Evolutionary conservation across 1,140 invertebrate species (phyloP), one percentile per base, ranked within the genome.

Genomic region (Achroia grisella): DNA sequence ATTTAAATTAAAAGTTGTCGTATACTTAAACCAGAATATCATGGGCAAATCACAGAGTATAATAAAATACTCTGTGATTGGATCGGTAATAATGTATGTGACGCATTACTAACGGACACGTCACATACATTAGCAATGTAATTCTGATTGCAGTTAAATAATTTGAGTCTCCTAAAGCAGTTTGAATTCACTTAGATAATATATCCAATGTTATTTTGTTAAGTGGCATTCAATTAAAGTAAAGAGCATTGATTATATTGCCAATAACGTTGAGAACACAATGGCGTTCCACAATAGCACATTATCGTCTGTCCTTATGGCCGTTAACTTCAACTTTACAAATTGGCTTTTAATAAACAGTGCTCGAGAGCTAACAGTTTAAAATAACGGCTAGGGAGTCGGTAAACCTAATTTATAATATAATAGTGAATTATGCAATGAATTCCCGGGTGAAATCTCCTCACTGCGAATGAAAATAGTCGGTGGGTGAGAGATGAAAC

Each of bases 361-460:
- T 37, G 33, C 23, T 54, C 12, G 39, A 30, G 36, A 15, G 39
- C 30, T 58, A 44, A 52, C 51, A 39, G 50, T 52, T 56, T 62
- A 58, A 59, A 59, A 54, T 59, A 47, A 61, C 47, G 49, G 17
- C 42, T 30, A 27, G 40, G 39, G 39, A 37, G 36, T 28, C 43
- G 48, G 47, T 57, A 50, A 52, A 55, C 15, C 46, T 57, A 52
- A 55, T 64, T 61, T 57, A 57, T 54, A 60, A 56, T 59, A 64
- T 52, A 52, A 43, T 47, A 48, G 41, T 62, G 52, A 62, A 67
- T 63, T 62, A 63, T 60, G 60, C 60, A 67, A 56, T 57, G 54
- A 62, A 60, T 67, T 55, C 40, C 44, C 39, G 39, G 45, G 37
- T 45, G 56, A 56, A 66, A 50, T 62, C 59, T 54, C 49, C 41